phyloP scores from a whole-genome alignment of 1,140 invertebrate genomes.

The Lucilia sericata region DNA sequence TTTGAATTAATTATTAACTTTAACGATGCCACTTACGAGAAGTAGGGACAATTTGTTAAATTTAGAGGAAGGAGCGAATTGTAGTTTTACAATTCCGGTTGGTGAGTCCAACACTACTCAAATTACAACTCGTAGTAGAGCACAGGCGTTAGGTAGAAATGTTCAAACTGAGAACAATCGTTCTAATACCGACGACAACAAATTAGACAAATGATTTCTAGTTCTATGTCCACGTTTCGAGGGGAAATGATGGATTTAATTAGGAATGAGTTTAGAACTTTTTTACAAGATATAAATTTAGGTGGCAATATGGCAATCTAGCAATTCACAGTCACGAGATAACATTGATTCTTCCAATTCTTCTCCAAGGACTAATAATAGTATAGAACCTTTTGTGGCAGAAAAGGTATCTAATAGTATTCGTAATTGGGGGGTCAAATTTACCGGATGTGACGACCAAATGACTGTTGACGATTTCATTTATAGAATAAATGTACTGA shows the following conservation, averaged over 20 bases:
- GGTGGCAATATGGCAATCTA: not conserved
- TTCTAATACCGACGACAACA: too few species aligned
- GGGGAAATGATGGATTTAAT: not conserved
- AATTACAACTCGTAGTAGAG: too few species aligned
- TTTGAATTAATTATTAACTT: too few species aligned
- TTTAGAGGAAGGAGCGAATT: too few species aligned
- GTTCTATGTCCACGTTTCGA: not conserved
- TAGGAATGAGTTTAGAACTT: not conserved
- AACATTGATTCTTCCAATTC: not conserved
- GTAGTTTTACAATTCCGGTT: too few species aligned
- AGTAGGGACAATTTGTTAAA: too few species aligned
- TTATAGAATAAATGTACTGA: not conserved
- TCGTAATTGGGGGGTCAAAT: not conserved
- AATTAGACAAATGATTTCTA: too few species aligned
- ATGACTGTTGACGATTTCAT: not conserved
- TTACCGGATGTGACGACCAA: not conserved
- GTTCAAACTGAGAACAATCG: too few species aligned
- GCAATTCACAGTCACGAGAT: not conserved
- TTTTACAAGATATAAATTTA: not conserved
- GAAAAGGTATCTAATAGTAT: not conserved
- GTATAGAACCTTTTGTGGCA: not conserved
- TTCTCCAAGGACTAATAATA: too few species aligned
- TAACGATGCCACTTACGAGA: too few species aligned
- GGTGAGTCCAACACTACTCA: too few species aligned
- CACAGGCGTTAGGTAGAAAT: too few species aligned